Evolutionary conservation across 1,140 invertebrate genomes (phyloP).

Genomic region (Drosophila athabasca): DNA sequence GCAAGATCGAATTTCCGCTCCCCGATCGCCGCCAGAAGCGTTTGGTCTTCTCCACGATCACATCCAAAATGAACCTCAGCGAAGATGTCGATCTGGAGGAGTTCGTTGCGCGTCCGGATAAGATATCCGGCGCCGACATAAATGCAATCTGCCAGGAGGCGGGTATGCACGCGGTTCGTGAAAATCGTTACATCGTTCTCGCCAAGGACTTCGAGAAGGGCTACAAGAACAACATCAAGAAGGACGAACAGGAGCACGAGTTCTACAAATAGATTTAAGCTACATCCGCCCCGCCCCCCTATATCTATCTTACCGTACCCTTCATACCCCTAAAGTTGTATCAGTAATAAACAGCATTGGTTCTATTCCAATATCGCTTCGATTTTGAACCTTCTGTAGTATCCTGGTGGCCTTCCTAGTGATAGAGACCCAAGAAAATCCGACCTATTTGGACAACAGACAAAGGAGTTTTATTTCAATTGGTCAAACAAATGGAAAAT

Average conservation of each 20-base stretch:
- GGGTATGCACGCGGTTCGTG: conserved; percentile 97
- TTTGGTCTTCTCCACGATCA: conserved; percentile 98
- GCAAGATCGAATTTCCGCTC: conserved; percentile 99
- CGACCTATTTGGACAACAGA: no score
- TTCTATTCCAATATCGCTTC: no score
- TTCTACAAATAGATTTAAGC: conserved; percentile 97
- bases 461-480: no score
- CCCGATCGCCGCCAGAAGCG: conserved; percentile 99
- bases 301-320: background rate
- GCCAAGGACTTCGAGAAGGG: conserved; percentile 99
- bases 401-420: no score
- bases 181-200: conserved; percentile 97
- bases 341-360: no score
- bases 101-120: conserved; percentile 98
- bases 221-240: conserved; percentile 99
- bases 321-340: background rate
- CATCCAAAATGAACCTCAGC: conserved; percentile 99
- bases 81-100: conserved; percentile 99
- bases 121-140: conserved; percentile 99
- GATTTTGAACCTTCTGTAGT: no score
- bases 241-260: conserved; percentile 99
- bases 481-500: no score
- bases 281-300: background rate
- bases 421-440: no score
- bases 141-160: conserved; percentile 99